phyloP scores from a whole-genome alignment of 2,888 invertebrate genomes.

The Drosophila testacea region DNA sequence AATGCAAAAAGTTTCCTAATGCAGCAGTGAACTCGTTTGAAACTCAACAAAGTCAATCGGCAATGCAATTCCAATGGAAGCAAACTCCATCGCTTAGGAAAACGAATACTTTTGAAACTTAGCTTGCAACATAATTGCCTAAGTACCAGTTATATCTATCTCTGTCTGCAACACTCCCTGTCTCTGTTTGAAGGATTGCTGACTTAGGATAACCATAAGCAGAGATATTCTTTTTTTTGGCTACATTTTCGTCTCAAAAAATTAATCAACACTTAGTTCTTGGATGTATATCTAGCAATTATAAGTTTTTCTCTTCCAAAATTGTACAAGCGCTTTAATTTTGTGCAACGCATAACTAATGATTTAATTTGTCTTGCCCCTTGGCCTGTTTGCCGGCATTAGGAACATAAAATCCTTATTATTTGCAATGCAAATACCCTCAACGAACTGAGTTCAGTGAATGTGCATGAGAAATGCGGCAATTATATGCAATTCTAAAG shows the following conservation, averaged over 20 bases:
- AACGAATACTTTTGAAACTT: conserved; percentile 18
- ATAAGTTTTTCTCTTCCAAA: conserved; percentile 47
- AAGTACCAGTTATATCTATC: conserved; percentile 7
- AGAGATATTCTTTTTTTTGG: not conserved
- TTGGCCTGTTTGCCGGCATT: conserved; percentile 41
- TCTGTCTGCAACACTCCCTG: not conserved
- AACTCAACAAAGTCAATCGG: conserved; percentile 40
- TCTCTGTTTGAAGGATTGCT: conserved; percentile 10
- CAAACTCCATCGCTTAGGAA: conserved; percentile 15
- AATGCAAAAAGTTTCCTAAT: conserved; percentile 74
- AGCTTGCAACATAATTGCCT: conserved; percentile 20
- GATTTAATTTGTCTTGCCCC: conserved; percentile 62
- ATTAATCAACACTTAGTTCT: not conserved
- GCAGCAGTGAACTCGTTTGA: conserved; percentile 43
- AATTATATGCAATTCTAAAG: conserved; percentile 14
- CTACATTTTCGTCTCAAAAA: not conserved
- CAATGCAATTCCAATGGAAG: conserved; percentile 59
- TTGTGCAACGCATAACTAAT: conserved; percentile 72
- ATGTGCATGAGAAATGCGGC: conserved; percentile 32
- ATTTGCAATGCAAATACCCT: conserved; percentile 77
- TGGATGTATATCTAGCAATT: conserved; percentile 45
- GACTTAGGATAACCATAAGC: not conserved
- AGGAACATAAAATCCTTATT: conserved; percentile 69
- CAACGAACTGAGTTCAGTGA: conserved; percentile 2
- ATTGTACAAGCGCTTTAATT: conserved; percentile 65